These are phyloP conservation scores for Trilocha varians DNA, from an alignment of 2,888 invertebrate species.

Conservation along the genomic window DNA sequence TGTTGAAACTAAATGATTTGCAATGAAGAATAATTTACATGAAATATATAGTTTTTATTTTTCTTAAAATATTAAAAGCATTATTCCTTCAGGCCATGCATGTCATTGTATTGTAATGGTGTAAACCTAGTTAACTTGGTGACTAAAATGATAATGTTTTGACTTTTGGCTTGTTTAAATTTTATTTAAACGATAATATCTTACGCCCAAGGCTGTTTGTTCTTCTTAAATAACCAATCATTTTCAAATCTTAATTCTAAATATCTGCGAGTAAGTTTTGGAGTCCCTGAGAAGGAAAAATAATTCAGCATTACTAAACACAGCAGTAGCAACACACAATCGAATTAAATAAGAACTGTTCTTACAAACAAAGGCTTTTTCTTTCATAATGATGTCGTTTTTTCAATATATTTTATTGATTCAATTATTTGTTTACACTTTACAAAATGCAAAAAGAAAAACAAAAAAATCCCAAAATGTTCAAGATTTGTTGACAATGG, in stretches of 20 bases:
- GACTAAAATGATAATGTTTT: not conserved
- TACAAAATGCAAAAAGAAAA: too few relatives aligned
- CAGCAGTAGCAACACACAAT: not conserved
- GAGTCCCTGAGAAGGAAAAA: slow-evolving; percentile 38
- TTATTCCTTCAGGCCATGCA: too few relatives aligned
- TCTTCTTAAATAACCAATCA: slow-evolving; percentile 58
- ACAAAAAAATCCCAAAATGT: too few relatives aligned
- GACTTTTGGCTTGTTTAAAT: too few relatives aligned
- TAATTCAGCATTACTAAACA: slow-evolving; percentile 3
- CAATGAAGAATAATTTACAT: too few relatives aligned
- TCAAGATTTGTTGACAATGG: too few relatives aligned
- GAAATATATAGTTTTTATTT: too few relatives aligned
- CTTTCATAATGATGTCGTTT: slow-evolving; percentile 43
- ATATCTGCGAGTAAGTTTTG: slow-evolving; percentile 46
- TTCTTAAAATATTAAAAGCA: too few relatives aligned
- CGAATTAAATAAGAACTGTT: not conserved
- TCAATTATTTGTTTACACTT: too few relatives aligned
- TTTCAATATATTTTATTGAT: too few relatives aligned
- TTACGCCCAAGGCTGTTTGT: slow-evolving; percentile 65
- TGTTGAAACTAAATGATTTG: too few relatives aligned
- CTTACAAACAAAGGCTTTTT: slow-evolving; percentile 51
- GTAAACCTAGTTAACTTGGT: not conserved
- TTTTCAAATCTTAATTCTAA: slow-evolving; percentile 54
- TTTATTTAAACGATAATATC: slow-evolving; percentile 12
- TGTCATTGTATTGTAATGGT: not conserved